A percentile compares a stretch with the other conserved stretches of the same genome.
Conservation (phyloP, 2,888 invertebrate species). For the Erebia epiphron region DNA sequence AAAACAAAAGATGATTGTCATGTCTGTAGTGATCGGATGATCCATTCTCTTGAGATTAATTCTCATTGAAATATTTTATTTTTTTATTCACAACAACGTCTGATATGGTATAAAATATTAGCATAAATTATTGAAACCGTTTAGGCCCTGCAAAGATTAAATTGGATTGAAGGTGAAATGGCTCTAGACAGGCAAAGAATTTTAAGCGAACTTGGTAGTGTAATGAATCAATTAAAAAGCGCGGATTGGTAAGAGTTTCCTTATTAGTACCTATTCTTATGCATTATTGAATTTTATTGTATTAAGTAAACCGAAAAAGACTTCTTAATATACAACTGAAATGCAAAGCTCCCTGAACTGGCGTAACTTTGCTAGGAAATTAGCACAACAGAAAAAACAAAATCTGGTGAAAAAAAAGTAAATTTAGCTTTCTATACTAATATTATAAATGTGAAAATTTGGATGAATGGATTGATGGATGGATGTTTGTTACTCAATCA, state of each 20-base stretch:
- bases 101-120: slow-evolving; percentile 8
- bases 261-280: not conserved
- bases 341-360: no score
- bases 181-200: slow-evolving; percentile 72
- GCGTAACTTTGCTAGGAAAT: no score
- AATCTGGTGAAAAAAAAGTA: no score
- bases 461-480: no score
- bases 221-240: slow-evolving; percentile 72
- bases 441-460: no score
- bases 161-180: slow-evolving; percentile 50
- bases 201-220: slow-evolving; percentile 72
- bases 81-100: slow-evolving; percentile 22
- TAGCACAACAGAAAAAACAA: no score
- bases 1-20: slow-evolving; percentile 11
- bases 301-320: not conserved
- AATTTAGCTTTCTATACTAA: no score
- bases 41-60: no score
- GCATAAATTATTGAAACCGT: not conserved
- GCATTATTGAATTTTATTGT: no score
- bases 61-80: slow-evolving; percentile 4
- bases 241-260: slow-evolving; percentile 67
- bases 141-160: slow-evolving; percentile 28
- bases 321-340: no score
- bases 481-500: no score
- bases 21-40: not conserved